A percentile compares a stretch with the other conserved stretches of the same genome.
phyloP scores from a whole-genome alignment of 2,888 invertebrate species.

The Lasioglossum zephyrum region DNA sequence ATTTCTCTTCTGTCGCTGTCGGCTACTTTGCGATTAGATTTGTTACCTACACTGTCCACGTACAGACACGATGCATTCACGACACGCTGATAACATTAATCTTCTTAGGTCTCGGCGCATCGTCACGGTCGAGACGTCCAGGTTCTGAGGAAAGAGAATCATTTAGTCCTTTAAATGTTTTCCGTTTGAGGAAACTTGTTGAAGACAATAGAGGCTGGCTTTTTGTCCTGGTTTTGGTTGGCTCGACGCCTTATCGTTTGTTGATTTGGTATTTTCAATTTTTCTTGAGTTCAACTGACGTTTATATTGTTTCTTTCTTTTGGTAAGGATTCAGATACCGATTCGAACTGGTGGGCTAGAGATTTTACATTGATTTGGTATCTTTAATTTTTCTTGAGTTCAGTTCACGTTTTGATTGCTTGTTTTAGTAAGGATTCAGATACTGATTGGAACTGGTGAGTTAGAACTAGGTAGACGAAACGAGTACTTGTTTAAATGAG shows the following conservation, averaged over 20 bases:
- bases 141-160: background rate
- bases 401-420: background rate
- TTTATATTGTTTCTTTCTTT: background rate
- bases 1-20: constrained; percentile 15
- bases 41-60: constrained; percentile 34
- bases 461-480: too few species aligned
- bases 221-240: background rate
- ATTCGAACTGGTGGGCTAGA: background rate
- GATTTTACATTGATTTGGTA: background rate
- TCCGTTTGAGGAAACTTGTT: background rate
- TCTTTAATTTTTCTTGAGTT: background rate
- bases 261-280: background rate
- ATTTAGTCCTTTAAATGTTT: background rate
- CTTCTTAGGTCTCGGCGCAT: constrained; percentile 5
- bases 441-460: too few species aligned
- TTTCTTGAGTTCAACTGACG: background rate
- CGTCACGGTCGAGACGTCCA: background rate
- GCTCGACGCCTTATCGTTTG: background rate
- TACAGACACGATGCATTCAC: constrained; percentile 54
- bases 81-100: constrained; percentile 36
- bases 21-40: constrained; percentile 24
- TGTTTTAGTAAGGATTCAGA: too few species aligned
- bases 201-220: background rate
- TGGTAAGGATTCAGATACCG: background rate
- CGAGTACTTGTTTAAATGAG: too few species aligned